Evolutionary conservation across 2,888 invertebrate genomes (phyloP).

Genomic region (Meiosimyza decipiens): DNA sequence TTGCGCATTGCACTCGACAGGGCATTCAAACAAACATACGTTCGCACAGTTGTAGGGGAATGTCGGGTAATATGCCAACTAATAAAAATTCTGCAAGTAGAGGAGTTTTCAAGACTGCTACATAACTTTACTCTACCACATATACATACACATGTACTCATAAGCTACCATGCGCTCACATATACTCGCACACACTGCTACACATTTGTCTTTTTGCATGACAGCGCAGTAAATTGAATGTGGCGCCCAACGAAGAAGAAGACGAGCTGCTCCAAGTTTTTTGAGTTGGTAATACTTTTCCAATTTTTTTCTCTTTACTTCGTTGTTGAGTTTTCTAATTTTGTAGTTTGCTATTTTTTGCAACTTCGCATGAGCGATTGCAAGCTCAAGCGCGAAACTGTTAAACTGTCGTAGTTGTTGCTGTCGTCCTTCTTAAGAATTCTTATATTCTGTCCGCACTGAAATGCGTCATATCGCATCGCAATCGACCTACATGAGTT

Average conservation of each 20-base stretch:
- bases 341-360: neutral
- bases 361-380: slow-evolving; percentile 14
- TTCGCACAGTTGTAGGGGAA: neutral
- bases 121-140: too few species aligned
- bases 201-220: slow-evolving; percentile 55
- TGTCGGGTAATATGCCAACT: too few species aligned
- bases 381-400: slow-evolving; percentile 11
- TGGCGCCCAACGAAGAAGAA: slow-evolving; percentile 42
- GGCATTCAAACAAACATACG: slow-evolving; percentile 1
- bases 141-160: slow-evolving; percentile 12
- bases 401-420: neutral
- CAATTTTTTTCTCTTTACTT: neutral
- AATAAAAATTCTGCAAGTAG: too few species aligned
- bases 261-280: slow-evolving; percentile 21
- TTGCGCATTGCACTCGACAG: slow-evolving; percentile 13
- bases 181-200: slow-evolving; percentile 1
- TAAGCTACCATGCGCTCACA: neutral
- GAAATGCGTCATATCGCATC: too few species aligned
- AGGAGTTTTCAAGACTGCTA: too few species aligned
- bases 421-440: too few species aligned
- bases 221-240: slow-evolving; percentile 58
- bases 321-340: neutral
- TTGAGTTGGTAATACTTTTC: neutral
- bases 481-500: too few species aligned
- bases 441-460: too few species aligned